phyloP scores from a whole-genome alignment of 2,888 invertebrate species.

The Ditula angustiorana region DNA sequence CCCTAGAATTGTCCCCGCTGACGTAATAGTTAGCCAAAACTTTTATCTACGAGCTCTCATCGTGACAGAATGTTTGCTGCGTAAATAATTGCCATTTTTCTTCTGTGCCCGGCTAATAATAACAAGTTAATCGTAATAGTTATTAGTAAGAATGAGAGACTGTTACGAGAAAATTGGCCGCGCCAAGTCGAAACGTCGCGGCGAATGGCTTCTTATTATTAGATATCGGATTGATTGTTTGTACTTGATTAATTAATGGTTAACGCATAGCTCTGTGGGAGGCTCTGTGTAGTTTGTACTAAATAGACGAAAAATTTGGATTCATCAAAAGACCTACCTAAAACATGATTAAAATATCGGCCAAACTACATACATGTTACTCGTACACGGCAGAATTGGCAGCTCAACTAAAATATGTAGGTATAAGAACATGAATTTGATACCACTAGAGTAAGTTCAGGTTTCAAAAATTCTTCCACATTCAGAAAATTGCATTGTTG shows the following conservation, averaged over 20 bases:
- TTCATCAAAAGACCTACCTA: too few relatives aligned
- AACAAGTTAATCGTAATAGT: slow-evolving; percentile 69
- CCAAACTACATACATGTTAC: too few relatives aligned
- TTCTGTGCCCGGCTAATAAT: slow-evolving; percentile 66
- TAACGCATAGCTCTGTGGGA: slow-evolving; percentile 35
- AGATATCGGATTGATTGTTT: slow-evolving; percentile 33
- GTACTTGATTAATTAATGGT: slow-evolving; percentile 36
- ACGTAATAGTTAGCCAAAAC: slow-evolving; percentile 74
- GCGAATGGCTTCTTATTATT: slow-evolving; percentile 61
- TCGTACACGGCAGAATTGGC: too few relatives aligned
- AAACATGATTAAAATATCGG: too few relatives aligned
- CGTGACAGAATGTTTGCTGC: slow-evolving; percentile 71
- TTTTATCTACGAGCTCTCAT: slow-evolving; percentile 72
- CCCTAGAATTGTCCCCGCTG: slow-evolving; percentile 74
- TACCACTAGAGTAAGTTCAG: not conserved
- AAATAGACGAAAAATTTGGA: not conserved
- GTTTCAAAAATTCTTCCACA: slow-evolving; percentile 41
- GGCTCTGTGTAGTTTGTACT: slow-evolving; percentile 6
- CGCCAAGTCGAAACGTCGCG: slow-evolving; percentile 50
- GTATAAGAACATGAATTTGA: not conserved
- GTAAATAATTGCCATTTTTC: slow-evolving; percentile 71
- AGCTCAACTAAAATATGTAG: too few relatives aligned
- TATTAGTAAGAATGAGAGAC: slow-evolving; percentile 59
- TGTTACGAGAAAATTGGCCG: slow-evolving; percentile 58
- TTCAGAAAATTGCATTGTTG: slow-evolving; percentile 48